A percentile compares a stretch with the other conserved stretches of the same genome.
Conservation (phyloP, 2,113 vertebrate genomes). For the Eudyptes chrysolophus region DNA sequence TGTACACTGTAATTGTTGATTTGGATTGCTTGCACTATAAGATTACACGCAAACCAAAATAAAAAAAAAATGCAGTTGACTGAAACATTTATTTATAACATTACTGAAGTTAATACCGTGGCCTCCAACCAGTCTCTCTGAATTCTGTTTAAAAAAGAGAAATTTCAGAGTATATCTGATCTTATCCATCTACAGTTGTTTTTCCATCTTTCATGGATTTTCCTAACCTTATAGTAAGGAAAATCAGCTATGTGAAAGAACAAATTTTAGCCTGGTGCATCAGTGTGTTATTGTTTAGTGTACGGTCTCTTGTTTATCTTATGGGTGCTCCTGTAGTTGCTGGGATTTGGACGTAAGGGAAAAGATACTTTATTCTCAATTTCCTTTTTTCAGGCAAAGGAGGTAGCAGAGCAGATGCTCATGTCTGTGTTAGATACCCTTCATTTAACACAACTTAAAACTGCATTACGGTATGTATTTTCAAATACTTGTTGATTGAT, state of each 20-base stretch:
- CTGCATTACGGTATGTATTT: constrained; percentile 78
- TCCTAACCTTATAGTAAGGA: not conserved
- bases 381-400: constrained; percentile 81
- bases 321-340: not conserved
- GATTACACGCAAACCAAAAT: not conserved
- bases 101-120: not conserved
- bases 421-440: constrained; percentile 75
- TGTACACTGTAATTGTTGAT: not conserved
- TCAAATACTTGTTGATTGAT: not conserved
- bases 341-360: not conserved
- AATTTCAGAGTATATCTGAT: not conserved
- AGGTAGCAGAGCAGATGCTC: constrained; percentile 84
- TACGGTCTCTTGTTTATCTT: not conserved
- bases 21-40: constrained; percentile 6
- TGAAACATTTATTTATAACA: not conserved
- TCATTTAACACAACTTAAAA: constrained; percentile 80
- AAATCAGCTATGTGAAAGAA: not conserved
- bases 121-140: not conserved
- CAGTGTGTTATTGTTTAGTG: not conserved
- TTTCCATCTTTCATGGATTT: not conserved
- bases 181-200: not conserved
- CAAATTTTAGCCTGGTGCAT: constrained; percentile 33
- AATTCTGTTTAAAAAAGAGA: not conserved
- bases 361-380: not conserved
- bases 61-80: not conserved